phyloP scores from a whole-genome alignment of 2,113 vertebrate species.

The Pelvicachromis taeniatus region DNA sequence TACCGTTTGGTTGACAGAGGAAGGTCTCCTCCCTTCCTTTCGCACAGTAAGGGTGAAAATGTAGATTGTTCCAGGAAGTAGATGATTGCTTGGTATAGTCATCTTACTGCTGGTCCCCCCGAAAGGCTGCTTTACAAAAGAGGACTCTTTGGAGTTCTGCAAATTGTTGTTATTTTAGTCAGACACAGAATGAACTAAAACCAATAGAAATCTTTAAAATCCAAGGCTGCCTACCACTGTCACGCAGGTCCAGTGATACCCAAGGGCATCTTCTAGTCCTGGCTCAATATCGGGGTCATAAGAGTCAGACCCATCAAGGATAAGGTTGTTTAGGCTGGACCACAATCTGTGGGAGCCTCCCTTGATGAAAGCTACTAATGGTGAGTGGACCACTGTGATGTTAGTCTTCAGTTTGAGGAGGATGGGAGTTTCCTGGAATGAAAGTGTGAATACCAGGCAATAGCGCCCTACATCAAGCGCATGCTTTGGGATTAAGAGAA shows the following conservation, averaged over 20 bases:
- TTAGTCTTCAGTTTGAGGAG: constrained; percentile 1
- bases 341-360: constrained; percentile 72
- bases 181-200: rapidly evolving
- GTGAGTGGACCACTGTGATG: constrained; percentile 64
- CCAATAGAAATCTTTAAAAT: not conserved
- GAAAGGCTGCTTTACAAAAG: not conserved
- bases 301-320: constrained; percentile 72
- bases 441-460: constrained; percentile 68
- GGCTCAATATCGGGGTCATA: constrained; percentile 67
- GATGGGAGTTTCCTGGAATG: constrained; percentile 67
- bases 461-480: constrained; percentile 63
- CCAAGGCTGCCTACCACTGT: constrained; percentile 41
- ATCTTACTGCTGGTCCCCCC: constrained; percentile 30
- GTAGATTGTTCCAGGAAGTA: constrained; percentile 45
- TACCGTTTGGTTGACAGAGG: constrained; percentile 61
- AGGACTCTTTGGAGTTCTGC: constrained; percentile 44
- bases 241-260: constrained; percentile 64
- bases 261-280: constrained; percentile 41
- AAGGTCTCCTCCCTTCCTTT: constrained; percentile 56
- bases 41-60: constrained; percentile 68
- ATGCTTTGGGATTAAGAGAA: constrained; percentile 64
- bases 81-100: constrained; percentile 27
- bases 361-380: constrained; percentile 66
- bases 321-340: constrained; percentile 59
- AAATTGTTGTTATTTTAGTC: not conserved